Base-by-base conservation (phyloP, 2,797 vertebrate species). In the Vultur gryphus region DNA sequence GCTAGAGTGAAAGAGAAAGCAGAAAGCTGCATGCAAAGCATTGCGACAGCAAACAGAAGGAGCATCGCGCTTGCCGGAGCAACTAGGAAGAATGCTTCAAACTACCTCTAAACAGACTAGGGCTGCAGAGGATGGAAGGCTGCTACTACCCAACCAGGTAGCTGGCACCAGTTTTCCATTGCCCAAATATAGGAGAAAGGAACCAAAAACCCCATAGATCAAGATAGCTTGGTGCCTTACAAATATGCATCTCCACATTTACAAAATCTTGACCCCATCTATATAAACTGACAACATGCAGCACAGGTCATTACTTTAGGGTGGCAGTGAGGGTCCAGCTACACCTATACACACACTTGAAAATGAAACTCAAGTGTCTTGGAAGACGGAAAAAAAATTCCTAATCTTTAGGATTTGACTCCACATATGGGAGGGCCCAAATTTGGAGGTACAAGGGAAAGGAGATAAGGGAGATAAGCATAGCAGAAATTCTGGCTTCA, bases 241-340 rank as follows among this genome's bases (percentile, higher is more conserved):
- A 46, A 31, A 57, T 6, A 26, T 7, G 39, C 37, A 92, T 12
- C 75, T 39, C 8, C 33, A 11, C 20, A 7, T 5, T 39, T 16
- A 25, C 39, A 39, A 59, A 46, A 59, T 26, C 31, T 44, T 13
- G 35, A 13, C n/a, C 49, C 7, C 26, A 33, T 33, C 29, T 24
- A 6, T 2, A n/a, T 4, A 33, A 69, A 41, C 1, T 3, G 16
- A 39, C 28, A 39, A 16, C 1, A 15, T 2, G 9, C n/a, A 70
- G 39, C n/a, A 26, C 39, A n/a, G 35, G 26, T 10, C 39, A 13
- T 39, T 11, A n/a, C 7, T 49, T 29, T 4, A 33, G 48, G n/a
- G 41, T 1, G 7, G 87, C 48, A 61, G 52, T 1, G 14, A 62
- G 31, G 41, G 33, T 64, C 71, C 61, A 52, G 37, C 65, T 44